A percentile compares a stretch with the other conserved stretches of the same genome.
Evolutionary conservation across 2,113 vertebrate genomes (phyloP).

Genomic region (Cyphomyrus discorhynchus): DNA sequence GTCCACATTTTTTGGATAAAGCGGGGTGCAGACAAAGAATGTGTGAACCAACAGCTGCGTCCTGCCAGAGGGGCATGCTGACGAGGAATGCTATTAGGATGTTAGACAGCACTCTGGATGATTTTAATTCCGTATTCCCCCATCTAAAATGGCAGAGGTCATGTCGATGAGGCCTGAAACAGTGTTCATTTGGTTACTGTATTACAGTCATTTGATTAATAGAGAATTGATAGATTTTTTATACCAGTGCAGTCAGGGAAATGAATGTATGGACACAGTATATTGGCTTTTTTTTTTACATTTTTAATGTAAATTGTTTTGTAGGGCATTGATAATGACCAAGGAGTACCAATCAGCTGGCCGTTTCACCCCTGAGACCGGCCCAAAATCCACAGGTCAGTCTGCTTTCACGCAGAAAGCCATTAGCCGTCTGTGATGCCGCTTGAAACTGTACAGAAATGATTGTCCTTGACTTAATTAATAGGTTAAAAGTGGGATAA

Average conservation of each 20-base stretch:
- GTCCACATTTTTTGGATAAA: neutral
- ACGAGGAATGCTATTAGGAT: neutral
- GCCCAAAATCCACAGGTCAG: neutral
- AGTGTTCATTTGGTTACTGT: neutral
- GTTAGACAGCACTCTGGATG: neutral
- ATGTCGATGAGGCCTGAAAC: neutral
- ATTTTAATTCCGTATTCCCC: neutral
- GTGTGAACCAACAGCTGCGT: neutral
- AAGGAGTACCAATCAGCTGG: neutral
- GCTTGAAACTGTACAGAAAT: neutral
- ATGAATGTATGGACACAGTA: neutral
- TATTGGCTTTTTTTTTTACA: neutral
- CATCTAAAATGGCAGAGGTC: neutral
- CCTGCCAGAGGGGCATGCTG: neutral
- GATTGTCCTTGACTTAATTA: neutral
- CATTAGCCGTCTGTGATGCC: neutral
- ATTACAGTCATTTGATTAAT: neutral
- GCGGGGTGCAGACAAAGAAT: neutral
- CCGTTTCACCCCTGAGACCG: neutral
- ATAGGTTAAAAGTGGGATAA: neutral
- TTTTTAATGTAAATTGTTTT: neutral
- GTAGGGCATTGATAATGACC: neutral
- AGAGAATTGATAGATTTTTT: neutral
- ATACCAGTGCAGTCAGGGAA: neutral
- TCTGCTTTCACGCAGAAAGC: neutral